Conservation (phyloP, 2,113 vertebrate species). For the Lagopus leucura region DNA sequence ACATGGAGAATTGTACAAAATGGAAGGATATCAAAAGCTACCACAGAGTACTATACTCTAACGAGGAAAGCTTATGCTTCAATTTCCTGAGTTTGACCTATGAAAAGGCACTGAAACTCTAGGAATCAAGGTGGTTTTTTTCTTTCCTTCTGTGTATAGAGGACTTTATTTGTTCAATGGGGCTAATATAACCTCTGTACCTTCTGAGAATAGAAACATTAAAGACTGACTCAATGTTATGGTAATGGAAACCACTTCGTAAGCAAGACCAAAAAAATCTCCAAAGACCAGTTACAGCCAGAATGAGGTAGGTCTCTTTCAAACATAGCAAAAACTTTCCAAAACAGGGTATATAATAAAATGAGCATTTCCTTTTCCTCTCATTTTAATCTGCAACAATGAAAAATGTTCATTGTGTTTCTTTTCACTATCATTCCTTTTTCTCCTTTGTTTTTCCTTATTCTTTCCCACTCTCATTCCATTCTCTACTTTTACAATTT, state of each 20-base stretch:
- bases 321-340: background rate
- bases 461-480: background rate
- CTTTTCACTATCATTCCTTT: background rate
- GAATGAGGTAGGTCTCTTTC: background rate
- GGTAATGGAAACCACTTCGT: background rate
- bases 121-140: background rate
- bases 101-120: background rate
- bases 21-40: background rate
- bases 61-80: background rate
- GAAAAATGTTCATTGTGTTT: background rate
- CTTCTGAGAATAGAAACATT: background rate
- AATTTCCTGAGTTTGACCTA: background rate
- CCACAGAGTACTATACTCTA: background rate
- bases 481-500: background rate
- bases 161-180: background rate
- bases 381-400: background rate
- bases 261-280: background rate
- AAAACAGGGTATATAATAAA: background rate
- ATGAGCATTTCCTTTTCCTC: background rate
- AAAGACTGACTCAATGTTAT: background rate
- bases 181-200: background rate
- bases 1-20: background rate
- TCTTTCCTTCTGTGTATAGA: background rate
- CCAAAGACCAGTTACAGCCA: background rate
- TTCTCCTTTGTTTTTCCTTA: background rate